Conservation (phyloP, 2,888 invertebrate species). For the Apotomis capreana region DNA sequence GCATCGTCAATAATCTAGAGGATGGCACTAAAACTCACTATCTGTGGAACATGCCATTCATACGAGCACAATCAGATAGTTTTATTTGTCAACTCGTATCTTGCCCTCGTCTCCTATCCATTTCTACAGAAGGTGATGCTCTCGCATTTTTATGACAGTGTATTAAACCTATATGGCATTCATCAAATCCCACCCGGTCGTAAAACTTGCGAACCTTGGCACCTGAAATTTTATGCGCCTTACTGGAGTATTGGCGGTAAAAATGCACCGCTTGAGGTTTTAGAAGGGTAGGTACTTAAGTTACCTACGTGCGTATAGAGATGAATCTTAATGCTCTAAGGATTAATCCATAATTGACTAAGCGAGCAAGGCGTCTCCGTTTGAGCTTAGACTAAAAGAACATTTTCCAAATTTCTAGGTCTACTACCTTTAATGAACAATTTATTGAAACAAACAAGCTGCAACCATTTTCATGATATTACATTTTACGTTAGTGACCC, state of each 20-base stretch:
- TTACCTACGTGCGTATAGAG: neutral
- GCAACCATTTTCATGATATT: too few relatives aligned
- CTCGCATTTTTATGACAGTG: constrained; percentile 2
- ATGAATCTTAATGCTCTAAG: neutral
- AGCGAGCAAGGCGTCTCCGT: too few relatives aligned
- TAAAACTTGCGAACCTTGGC: constrained; percentile 30
- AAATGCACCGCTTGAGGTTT: constrained; percentile 23
- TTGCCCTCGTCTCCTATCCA: neutral
- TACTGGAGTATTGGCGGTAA: constrained; percentile 20
- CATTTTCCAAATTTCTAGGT: neutral
- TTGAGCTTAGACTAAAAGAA: too few relatives aligned
- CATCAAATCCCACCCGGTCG: constrained; percentile 24
- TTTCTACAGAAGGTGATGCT: neutral
- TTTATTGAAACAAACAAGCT: neutral
- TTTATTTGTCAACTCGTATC: too few relatives aligned
- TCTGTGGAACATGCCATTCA: too few relatives aligned
- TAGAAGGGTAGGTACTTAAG: neutral
- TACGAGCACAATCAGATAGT: too few relatives aligned
- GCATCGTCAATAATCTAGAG: too few relatives aligned
- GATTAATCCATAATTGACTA: neutral
- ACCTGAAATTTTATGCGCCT: constrained; percentile 32
- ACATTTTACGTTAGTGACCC: too few relatives aligned
- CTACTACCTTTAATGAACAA: too few relatives aligned
- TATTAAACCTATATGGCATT: constrained; percentile 9
- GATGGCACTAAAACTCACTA: too few relatives aligned